These are phyloP conservation scores for Poeciliopsis infans DNA, from an alignment of 2,797 vertebrate genomes.

Conservation along the genomic window DNA sequence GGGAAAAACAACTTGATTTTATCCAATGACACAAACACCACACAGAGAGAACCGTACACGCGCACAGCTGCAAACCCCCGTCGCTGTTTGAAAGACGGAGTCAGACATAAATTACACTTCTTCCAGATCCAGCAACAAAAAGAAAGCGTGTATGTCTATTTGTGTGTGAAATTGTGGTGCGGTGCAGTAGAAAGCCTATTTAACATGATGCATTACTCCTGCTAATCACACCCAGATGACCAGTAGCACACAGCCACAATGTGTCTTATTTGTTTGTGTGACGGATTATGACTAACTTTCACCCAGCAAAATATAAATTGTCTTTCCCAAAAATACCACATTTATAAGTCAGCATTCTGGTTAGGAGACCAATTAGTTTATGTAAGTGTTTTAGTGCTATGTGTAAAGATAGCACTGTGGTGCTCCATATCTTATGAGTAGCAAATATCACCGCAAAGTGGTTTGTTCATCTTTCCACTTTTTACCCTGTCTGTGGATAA, in stretches of 20 bases:
- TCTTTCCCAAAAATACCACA: constrained; percentile 64
- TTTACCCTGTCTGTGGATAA: neutral
- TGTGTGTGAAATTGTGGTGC: constrained; percentile 62
- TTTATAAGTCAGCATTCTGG: constrained; percentile 65
- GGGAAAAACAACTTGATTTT: constrained; percentile 56
- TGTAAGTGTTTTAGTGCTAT: constrained; percentile 26
- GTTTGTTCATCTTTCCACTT: constrained; percentile 28
- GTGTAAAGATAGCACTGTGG: constrained; percentile 54
- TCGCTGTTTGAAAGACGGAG: constrained; percentile 58
- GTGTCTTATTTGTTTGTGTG: constrained; percentile 22
- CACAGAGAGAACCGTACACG: constrained; percentile 27
- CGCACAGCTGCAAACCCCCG: constrained; percentile 56
- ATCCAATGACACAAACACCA: constrained; percentile 31
- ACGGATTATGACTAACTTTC: constrained; percentile 63
- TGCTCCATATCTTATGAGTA: constrained; percentile 66
- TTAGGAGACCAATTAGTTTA: constrained; percentile 58
- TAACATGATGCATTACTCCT: constrained; percentile 73
- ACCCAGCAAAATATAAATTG: constrained; percentile 49
- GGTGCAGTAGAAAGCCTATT: constrained; percentile 71
- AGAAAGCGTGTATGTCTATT: constrained; percentile 17
- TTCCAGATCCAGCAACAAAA: constrained; percentile 68
- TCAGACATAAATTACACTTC: constrained; percentile 69
- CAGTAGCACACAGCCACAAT: constrained; percentile 40
- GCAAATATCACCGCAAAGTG: constrained; percentile 55
- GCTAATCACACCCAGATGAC: constrained; percentile 78